phyloP scores from a whole-genome alignment of 2,113 vertebrate genomes.

The Sturnus vulgaris region DNA sequence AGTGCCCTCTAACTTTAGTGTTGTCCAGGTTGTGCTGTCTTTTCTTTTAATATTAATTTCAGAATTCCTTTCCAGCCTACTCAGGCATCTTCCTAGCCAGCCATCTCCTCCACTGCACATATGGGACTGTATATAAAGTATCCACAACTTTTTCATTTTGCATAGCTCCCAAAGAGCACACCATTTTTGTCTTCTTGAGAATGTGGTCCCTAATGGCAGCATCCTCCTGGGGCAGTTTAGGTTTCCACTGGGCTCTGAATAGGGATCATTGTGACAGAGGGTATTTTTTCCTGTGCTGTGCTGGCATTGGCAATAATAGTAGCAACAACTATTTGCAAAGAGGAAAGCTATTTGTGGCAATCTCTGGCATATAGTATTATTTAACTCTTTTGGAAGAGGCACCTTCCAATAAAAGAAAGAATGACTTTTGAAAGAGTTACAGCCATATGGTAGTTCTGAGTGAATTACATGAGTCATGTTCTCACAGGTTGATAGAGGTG shows the following conservation, averaged over 20 bases:
- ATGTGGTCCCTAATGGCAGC: not conserved
- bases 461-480: not conserved
- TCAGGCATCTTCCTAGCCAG: not conserved
- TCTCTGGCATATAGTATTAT: not conserved
- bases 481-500: not conserved
- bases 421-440: not conserved
- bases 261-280: not conserved
- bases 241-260: not conserved
- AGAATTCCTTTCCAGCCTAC: not conserved
- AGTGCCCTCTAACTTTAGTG: not conserved
- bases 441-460: not conserved
- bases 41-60: not conserved
- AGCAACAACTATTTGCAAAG: not conserved
- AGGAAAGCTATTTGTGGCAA: not conserved
- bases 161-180: not conserved
- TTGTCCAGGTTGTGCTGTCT: not conserved
- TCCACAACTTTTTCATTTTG: not conserved
- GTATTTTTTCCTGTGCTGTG: not conserved
- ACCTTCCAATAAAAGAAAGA: not conserved
- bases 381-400: not conserved
- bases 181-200: not conserved
- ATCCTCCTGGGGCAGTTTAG: not conserved
- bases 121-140: not conserved
- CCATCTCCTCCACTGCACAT: not conserved
- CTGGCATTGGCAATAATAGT: not conserved